A percentile compares a stretch with the other conserved stretches of the same genome.
Evolutionary conservation across 2,113 vertebrate genomes (phyloP).

Genomic region (Corythornis vintsioides): DNA sequence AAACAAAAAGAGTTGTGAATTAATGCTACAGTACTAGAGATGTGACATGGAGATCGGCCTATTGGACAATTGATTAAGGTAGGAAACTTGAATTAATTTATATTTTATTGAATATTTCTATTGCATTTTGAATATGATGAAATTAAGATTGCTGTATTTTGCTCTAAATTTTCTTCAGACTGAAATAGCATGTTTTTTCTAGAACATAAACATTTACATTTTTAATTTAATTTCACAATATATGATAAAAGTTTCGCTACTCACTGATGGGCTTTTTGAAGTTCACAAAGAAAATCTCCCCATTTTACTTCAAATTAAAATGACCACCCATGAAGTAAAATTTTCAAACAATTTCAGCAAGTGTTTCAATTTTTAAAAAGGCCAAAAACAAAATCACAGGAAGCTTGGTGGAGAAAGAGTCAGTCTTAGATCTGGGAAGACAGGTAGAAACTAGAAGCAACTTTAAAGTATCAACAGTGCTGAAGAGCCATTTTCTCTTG

Average conservation of each 20-base stretch:
- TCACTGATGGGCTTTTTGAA: neutral
- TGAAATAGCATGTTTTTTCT: neutral
- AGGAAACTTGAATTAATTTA: neutral
- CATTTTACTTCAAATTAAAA: neutral
- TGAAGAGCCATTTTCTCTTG: neutral
- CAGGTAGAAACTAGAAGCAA: neutral
- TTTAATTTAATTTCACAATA: neutral
- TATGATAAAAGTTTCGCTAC: neutral
- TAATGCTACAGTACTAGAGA: neutral
- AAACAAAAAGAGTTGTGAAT: neutral
- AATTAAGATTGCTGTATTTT: neutral
- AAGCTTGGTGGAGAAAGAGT: neutral
- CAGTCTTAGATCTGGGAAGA: neutral
- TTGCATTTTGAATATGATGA: neutral
- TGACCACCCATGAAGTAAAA: neutral
- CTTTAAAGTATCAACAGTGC: neutral
- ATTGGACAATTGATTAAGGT: neutral
- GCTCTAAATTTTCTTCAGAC: neutral
- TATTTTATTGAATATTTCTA: neutral
- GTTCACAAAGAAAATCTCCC: neutral
- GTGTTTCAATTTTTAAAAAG: neutral
- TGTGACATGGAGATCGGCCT: neutral
- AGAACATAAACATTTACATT: neutral
- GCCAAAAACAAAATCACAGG: neutral
- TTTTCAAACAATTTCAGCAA: neutral